Evolutionary conservation across 2,888 invertebrate genomes (phyloP), one percentile per base, ranked within the genome.

Genomic region (Drosophila setosimentum): DNA sequence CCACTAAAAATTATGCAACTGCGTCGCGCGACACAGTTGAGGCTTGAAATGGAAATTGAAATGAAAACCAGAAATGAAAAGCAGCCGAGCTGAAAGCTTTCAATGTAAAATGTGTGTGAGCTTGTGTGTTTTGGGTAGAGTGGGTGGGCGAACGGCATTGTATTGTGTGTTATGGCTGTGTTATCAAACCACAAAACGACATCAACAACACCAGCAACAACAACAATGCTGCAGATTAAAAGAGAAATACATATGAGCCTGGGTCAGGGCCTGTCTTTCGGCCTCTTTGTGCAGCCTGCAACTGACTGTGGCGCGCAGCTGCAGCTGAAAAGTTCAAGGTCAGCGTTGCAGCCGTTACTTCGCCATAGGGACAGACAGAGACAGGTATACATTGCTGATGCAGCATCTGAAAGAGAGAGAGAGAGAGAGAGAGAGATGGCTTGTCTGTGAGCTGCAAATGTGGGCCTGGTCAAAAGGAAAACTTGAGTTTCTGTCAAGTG

Each of bases 61-160:
- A 82, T 80, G 83, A 68, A 87, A 89, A 83, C 80, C 82, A 83
- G 86, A 84, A 89, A 89, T 82, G 83, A 90, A 81, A 85, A 90
- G 84, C 86, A 89, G 62, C 81, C 82, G 69, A 79, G 80, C 85
- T 66, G 85, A 84, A 89, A 85, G 89, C 84, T 87, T 85, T 79
- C 83, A 82, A 72, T 76, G 57, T 45, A 24, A 49, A 42, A 21
- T 4, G 57, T 42, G 35, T 35, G 35, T 7, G 16, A 7, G 37
- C 18, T 3, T 40, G 18, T 40, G 8, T 45, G 21, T 13, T 42
- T 21, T 18, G 2, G 21, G 10, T 57, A 54, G 67, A 63, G 63
- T 70, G 66, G 58, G 78, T 54, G 57, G 55, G 57, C 60, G 29
- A n/a, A 16, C 29, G 2, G 18, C 35, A 18, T 55, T 57, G 68